phyloP scores from a whole-genome alignment of 1,140 invertebrate genomes.

The Ceratina calcarata region DNA sequence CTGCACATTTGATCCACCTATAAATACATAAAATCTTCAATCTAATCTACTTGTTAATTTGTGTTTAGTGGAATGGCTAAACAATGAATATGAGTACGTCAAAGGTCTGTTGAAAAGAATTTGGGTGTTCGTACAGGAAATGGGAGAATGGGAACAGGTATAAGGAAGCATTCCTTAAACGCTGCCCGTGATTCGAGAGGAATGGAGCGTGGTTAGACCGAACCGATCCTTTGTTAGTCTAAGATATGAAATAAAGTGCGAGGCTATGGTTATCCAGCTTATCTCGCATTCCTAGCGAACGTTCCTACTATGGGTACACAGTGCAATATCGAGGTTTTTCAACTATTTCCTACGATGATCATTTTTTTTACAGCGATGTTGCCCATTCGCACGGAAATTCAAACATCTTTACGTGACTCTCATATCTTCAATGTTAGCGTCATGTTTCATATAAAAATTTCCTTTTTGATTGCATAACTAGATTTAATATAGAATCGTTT shows the following conservation, averaged over 20 bases:
- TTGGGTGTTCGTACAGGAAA: no score
- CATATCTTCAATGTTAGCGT: neutral
- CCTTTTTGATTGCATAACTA: no score
- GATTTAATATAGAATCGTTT: no score
- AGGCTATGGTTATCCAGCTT: slow-evolving; percentile 55
- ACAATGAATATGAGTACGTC: no score
- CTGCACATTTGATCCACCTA: no score
- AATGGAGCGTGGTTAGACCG: slow-evolving; percentile 46
- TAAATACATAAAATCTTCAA: no score
- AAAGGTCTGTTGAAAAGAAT: no score
- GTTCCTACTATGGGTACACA: slow-evolving; percentile 23
- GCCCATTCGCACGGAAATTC: neutral
- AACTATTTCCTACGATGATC: neutral
- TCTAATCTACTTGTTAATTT: no score
- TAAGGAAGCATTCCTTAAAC: neutral
- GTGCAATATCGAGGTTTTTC: slow-evolving; percentile 13
- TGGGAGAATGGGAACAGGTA: neutral
- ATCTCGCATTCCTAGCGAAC: slow-evolving; percentile 64
- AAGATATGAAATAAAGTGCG: slow-evolving; percentile 70
- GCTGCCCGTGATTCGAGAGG: neutral
- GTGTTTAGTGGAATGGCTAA: no score
- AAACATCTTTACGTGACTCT: neutral
- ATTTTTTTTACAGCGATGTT: neutral
- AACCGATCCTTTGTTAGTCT: slow-evolving; percentile 73
- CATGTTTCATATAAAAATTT: no score